These are phyloP conservation scores for Oreotrochilus melanogaster DNA, from an alignment of 2,113 vertebrate species.

Conservation along the genomic window DNA sequence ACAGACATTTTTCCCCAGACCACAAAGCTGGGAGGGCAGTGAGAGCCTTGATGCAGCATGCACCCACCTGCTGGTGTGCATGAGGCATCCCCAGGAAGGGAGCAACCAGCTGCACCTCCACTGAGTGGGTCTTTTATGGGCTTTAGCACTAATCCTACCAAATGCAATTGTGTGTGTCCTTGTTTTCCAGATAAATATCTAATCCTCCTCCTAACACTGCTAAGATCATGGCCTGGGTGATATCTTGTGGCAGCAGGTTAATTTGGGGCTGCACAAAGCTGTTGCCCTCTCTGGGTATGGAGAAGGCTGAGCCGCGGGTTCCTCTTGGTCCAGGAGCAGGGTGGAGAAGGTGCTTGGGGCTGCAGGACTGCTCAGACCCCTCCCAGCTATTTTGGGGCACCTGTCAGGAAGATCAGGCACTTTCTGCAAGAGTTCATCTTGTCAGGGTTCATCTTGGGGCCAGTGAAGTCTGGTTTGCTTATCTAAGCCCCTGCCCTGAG, in stretches of 20 bases:
- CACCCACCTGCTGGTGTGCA: accelerated
- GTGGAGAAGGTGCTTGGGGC: background rate
- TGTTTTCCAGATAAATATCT: slow-evolving; percentile 34
- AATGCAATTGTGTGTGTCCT: background rate
- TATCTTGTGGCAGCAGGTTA: background rate
- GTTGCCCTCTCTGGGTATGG: background rate
- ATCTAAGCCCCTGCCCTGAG: background rate
- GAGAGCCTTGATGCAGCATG: background rate
- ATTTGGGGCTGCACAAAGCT: background rate
- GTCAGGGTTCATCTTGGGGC: background rate
- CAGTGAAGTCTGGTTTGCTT: background rate
- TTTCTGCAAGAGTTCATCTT: background rate
- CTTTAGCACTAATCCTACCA: background rate
- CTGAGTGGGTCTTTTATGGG: background rate
- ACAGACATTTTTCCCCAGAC: background rate
- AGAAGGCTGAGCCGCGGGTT: background rate
- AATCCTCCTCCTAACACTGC: background rate
- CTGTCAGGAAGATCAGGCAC: background rate
- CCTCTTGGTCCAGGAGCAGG: background rate
- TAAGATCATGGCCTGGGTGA: background rate
- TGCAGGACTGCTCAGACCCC: background rate
- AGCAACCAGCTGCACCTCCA: accelerated
- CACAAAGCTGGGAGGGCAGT: background rate
- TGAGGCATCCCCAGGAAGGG: accelerated
- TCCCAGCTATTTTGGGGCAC: background rate